phyloP scores from a whole-genome alignment of 2,888 invertebrate species.

The Troglohyphantes excavatus region DNA sequence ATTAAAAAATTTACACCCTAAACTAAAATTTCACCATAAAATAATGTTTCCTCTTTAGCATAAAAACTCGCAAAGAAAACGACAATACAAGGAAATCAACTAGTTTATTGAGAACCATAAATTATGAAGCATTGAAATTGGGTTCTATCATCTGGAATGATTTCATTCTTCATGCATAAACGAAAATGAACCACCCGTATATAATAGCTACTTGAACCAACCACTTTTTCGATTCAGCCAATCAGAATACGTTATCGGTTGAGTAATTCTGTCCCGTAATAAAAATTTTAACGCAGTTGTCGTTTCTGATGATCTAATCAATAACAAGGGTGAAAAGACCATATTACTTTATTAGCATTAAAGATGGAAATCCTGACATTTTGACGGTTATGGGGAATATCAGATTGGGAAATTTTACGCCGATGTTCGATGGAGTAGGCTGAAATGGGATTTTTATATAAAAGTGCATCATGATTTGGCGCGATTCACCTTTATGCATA shows the following conservation, averaged over 20 bases:
- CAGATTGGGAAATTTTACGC: background rate
- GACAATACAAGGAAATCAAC: constrained; percentile 26
- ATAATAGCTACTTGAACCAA: constrained; percentile 54
- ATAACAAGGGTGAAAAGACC: constrained; percentile 23
- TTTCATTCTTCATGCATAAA: constrained; percentile 62
- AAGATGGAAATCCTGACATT: constrained; percentile 1
- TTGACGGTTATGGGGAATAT: constrained; percentile 19
- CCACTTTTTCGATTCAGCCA: constrained; percentile 43
- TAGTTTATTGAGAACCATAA: constrained; percentile 45
- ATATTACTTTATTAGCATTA: constrained; percentile 13
- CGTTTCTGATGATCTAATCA: constrained; percentile 44
- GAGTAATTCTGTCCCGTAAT: constrained; percentile 43
- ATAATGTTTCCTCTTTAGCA: background rate
- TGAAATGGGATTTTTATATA: background rate
- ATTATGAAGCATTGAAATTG: constrained; percentile 38
- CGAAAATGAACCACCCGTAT: constrained; percentile 54
- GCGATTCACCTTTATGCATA: background rate
- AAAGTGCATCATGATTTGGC: background rate
- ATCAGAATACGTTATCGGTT: constrained; percentile 9
- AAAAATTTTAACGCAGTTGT: constrained; percentile 54
- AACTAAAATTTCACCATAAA: background rate
- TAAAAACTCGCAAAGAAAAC: constrained; percentile 21
- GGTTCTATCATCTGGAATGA: constrained; percentile 42
- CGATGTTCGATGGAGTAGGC: background rate
- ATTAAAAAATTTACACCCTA: background rate